Evolutionary conservation across 2,797 vertebrate genomes (phyloP).

Genomic region (Sebastes paucispinis): DNA sequence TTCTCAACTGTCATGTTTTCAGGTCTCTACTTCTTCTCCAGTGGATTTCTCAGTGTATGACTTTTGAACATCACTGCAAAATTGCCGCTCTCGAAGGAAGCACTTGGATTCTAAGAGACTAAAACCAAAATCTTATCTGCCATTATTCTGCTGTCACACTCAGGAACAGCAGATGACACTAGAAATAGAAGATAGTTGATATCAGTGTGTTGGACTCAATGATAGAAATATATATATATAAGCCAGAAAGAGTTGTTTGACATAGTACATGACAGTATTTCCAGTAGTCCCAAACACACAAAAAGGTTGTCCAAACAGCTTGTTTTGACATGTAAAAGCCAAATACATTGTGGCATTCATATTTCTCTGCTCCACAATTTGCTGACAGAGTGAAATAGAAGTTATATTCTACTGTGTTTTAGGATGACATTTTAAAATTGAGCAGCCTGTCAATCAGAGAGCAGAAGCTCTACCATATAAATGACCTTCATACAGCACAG

Average conservation of each 20-base stretch:
- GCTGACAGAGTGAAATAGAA: neutral
- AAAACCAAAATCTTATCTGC: neutral
- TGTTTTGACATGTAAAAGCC: neutral
- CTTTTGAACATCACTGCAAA: neutral
- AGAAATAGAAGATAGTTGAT: neutral
- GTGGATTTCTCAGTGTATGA: neutral
- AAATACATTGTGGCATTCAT: conserved; percentile 1
- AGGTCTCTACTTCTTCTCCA: neutral
- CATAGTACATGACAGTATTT: neutral
- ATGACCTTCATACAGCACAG: neutral
- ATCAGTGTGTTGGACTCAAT: neutral
- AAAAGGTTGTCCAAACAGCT: neutral
- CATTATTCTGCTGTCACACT: neutral
- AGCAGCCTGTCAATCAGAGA: neutral
- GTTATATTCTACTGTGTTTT: neutral
- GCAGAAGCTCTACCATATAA: neutral
- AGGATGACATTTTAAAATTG: conserved; percentile 1
- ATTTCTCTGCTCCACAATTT: neutral
- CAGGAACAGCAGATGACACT: neutral
- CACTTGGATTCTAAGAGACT: neutral
- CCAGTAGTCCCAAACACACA: neutral
- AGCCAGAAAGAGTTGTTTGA: neutral
- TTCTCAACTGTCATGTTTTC: neutral
- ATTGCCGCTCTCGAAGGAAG: neutral
- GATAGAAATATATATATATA: neutral